Conservation (phyloP, 2,113 vertebrate species). For the Pachypanchax playfairii region DNA sequence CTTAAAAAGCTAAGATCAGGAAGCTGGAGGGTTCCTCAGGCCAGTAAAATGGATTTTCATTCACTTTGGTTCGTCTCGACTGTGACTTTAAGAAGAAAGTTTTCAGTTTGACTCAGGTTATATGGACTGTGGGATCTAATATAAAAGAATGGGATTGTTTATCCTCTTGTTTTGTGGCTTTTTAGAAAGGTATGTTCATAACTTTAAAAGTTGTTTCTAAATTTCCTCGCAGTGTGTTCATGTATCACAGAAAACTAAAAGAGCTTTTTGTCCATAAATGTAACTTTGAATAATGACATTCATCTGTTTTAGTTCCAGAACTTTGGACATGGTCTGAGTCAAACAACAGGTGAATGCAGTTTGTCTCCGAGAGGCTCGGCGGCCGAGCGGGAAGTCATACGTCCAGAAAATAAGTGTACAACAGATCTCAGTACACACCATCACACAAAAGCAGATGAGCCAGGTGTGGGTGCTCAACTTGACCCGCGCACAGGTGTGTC, state of each 20-base stretch:
- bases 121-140: slow-evolving; percentile 47
- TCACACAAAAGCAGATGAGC: slow-evolving; percentile 14
- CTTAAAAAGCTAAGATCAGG: slow-evolving; percentile 52
- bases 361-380: slow-evolving; percentile 16
- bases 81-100: slow-evolving; percentile 45
- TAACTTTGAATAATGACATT: no score
- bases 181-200: slow-evolving; percentile 70
- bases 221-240: no score
- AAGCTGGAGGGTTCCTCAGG: slow-evolving; percentile 39
- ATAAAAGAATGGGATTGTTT: slow-evolving; percentile 40
- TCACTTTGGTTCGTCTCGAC: slow-evolving; percentile 20
- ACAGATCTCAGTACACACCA: not conserved
- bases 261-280: no score
- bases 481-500: slow-evolving; percentile 16
- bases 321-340: slow-evolving; percentile 44
- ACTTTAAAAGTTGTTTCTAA: not conserved
- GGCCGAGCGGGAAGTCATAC: slow-evolving; percentile 16
- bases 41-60: slow-evolving; percentile 46
- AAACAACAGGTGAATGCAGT: slow-evolving; percentile 54
- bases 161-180: slow-evolving; percentile 31
- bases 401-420: slow-evolving; percentile 7
- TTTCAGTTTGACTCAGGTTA: no score
- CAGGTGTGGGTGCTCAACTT: slow-evolving; percentile 30
- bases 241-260: no score
- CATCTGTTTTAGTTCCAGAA: slow-evolving; percentile 30